Percentiles rank a stretch among this genome's conserved stretches.
Evolutionary conservation across 1,140 invertebrate genomes (phyloP).

Genomic region (Drosophila bocki): DNA sequence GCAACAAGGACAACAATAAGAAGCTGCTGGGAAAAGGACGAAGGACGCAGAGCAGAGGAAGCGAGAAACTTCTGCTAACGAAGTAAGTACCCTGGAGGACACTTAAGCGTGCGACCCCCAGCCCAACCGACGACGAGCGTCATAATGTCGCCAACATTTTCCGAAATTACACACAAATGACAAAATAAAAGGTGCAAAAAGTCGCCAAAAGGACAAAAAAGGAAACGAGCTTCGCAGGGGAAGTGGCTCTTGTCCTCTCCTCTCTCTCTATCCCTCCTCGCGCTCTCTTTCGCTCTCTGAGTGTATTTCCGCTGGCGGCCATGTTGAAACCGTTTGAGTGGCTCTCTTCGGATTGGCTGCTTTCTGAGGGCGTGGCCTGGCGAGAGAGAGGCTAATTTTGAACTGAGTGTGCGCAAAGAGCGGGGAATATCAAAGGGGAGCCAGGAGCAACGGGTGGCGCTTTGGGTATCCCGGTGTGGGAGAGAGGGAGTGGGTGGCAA

Average conservation of each 20-base stretch:
- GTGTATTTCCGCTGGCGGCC: slow-evolving; percentile 59
- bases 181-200: slow-evolving; percentile 82
- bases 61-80: slow-evolving; percentile 82
- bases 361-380: slow-evolving; percentile 52
- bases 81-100: slow-evolving; percentile 84
- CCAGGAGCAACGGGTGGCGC: not conserved
- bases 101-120: slow-evolving; percentile 82
- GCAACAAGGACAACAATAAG: slow-evolving; percentile 31
- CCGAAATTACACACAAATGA: slow-evolving; percentile 81
- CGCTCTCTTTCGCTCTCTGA: slow-evolving; percentile 23
- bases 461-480: not conserved
- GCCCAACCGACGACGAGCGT: slow-evolving; percentile 52
- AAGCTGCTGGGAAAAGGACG: slow-evolving; percentile 37
- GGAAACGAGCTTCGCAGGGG: slow-evolving; percentile 27
- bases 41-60: slow-evolving; percentile 14
- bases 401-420: slow-evolving; percentile 44
- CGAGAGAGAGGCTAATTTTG: not conserved
- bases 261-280: not conserved
- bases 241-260: slow-evolving; percentile 5
- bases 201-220: slow-evolving; percentile 60
- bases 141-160: slow-evolving; percentile 83
- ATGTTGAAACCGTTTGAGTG: slow-evolving; percentile 74
- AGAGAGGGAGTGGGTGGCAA: slow-evolving; percentile 4
- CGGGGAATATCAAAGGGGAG: not conserved
- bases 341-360: slow-evolving; percentile 56